Conservation (phyloP, 2,113 vertebrate species). For the Pandion haliaetus region DNA sequence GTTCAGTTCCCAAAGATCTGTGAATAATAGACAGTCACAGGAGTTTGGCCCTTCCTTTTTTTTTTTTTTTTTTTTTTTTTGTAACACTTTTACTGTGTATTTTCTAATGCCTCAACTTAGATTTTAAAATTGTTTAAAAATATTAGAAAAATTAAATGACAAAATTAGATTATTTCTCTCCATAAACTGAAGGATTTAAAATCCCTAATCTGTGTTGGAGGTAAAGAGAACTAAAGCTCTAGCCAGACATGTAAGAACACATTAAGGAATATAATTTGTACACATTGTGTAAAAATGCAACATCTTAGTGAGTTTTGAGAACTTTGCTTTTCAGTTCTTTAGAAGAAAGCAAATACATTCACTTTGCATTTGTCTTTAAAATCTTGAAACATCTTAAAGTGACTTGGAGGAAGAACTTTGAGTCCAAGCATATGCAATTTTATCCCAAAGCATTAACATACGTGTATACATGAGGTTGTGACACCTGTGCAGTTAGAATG, state of each 20-base stretch:
- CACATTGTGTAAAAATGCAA: accelerated
- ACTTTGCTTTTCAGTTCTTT: neutral
- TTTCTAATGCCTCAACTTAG: neutral
- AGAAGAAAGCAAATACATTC: neutral
- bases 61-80: neutral
- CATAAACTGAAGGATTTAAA: neutral
- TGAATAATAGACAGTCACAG: neutral
- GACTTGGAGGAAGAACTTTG: neutral
- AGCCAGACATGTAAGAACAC: neutral
- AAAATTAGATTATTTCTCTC: neutral
- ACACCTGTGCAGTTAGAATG: neutral
- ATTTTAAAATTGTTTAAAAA: neutral
- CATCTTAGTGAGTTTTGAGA: neutral
- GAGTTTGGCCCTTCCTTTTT: neutral
- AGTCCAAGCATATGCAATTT: neutral
- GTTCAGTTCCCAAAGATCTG: neutral
- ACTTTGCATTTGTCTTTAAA: neutral
- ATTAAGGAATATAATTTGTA: neutral
- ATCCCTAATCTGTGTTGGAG: neutral
- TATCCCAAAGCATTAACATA: neutral
- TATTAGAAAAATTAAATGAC: neutral
- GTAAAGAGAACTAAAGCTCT: neutral
- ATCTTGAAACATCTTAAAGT: neutral
- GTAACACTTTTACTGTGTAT: neutral
- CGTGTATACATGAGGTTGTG: neutral